Conservation (phyloP, 2,888 invertebrate species). For the Xanthorhoe spadicearia region DNA sequence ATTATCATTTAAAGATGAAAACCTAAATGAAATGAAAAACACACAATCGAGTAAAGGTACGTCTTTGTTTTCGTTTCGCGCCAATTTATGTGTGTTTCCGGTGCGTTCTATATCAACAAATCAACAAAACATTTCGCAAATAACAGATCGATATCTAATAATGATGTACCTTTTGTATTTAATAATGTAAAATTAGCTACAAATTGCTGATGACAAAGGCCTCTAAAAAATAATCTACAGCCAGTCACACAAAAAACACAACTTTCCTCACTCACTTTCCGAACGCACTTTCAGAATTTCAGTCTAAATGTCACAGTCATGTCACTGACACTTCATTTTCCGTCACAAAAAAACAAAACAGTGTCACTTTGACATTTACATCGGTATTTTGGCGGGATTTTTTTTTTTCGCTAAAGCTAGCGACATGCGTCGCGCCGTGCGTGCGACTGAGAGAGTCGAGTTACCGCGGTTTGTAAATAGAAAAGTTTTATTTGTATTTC, state of each 20-base stretch:
- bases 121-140: background rate
- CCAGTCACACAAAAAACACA: background rate
- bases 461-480: conserved; percentile 63
- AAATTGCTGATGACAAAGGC: too few relatives aligned
- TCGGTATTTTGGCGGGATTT: conserved; percentile 21
- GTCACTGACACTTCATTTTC: conserved; percentile 9
- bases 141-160: too few relatives aligned
- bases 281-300: conserved; percentile 19
- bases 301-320: conserved; percentile 6
- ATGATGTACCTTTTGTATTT: too few relatives aligned
- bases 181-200: too few relatives aligned
- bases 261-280: conserved; percentile 8
- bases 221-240: background rate
- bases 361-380: conserved; percentile 19
- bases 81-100: background rate
- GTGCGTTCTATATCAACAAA: background rate
- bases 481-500: conserved; percentile 58
- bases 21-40: too few relatives aligned
- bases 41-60: too few relatives aligned
- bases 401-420: conserved; percentile 18
- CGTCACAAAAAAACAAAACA: conserved; percentile 13
- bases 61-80: background rate
- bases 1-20: too few relatives aligned
- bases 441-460: conserved; percentile 41
- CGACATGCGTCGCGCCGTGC: conserved; percentile 58